Evolutionary conservation across 2,113 vertebrate species (phyloP).

Genomic region (Psammodynastes pulverulentus): DNA sequence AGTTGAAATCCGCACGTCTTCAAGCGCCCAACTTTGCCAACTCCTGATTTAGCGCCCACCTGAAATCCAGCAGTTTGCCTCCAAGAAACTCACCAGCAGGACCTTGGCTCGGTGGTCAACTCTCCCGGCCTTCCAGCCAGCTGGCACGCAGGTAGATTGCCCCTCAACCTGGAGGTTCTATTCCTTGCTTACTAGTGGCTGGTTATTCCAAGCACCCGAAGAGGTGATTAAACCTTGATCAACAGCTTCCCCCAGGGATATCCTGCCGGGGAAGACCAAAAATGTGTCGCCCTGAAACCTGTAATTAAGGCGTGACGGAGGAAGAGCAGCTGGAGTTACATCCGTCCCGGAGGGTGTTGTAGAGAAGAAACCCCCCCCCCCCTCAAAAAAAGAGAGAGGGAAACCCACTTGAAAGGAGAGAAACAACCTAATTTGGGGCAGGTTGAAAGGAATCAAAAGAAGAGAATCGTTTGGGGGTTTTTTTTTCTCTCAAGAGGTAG

Average conservation of each 20-base stretch:
- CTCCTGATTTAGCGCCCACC: neutral
- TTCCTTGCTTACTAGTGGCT: neutral
- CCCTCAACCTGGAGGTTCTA: neutral
- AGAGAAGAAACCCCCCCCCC: neutral
- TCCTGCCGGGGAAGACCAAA: neutral
- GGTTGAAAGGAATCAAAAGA: neutral
- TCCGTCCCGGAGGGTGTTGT: neutral
- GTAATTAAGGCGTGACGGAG: neutral
- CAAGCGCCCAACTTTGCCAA: neutral
- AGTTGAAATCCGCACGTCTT: neutral
- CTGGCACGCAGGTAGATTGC: neutral
- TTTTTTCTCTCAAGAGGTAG: neutral
- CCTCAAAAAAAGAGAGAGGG: neutral
- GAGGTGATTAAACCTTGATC: neutral
- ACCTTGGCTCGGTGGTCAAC: neutral
- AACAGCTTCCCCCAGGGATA: neutral
- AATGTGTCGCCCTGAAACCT: neutral
- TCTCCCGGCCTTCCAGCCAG: neutral
- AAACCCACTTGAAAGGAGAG: neutral
- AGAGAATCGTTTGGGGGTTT: neutral
- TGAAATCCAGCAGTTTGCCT: neutral
- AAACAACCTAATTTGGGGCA: neutral
- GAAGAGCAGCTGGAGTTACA: neutral
- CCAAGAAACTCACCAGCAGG: neutral
- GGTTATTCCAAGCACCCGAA: neutral